phyloP scores from a whole-genome alignment of 2,113 vertebrate species.

The Pteruthius melanotis region DNA sequence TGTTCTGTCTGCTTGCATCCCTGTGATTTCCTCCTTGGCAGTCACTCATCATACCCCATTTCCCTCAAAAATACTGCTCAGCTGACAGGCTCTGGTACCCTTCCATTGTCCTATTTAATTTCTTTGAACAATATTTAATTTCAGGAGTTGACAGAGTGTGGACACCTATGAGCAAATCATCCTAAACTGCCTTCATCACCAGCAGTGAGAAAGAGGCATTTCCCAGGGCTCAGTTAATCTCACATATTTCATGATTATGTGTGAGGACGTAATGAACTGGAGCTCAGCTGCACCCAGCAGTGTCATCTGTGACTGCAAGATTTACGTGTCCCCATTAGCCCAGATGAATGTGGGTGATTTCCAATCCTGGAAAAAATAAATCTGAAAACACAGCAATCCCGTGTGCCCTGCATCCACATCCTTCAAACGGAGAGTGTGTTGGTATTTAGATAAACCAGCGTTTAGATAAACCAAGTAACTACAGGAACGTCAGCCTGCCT shows the following conservation, averaged over 20 bases:
- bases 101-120: background rate
- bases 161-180: background rate
- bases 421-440: background rate
- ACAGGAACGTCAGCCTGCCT: background rate
- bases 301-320: conserved; percentile 12
- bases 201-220: background rate
- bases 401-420: background rate
- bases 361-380: background rate
- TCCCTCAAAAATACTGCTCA: background rate
- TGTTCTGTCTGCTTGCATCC: background rate
- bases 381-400: background rate
- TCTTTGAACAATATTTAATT: conserved; percentile 1
- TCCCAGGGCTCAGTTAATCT: background rate
- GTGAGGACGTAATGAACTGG: background rate
- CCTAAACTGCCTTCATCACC: background rate
- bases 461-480: conserved; percentile 3
- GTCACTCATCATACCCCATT: background rate
- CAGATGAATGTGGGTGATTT: background rate
- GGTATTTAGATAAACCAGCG: background rate
- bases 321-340: background rate
- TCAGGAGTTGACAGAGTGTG: background rate
- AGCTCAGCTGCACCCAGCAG: background rate
- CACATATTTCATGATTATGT: background rate
- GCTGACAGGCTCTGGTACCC: background rate
- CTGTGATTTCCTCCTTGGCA: background rate